Conservation (phyloP, 2,888 invertebrate species). For the Unio pictorum region DNA sequence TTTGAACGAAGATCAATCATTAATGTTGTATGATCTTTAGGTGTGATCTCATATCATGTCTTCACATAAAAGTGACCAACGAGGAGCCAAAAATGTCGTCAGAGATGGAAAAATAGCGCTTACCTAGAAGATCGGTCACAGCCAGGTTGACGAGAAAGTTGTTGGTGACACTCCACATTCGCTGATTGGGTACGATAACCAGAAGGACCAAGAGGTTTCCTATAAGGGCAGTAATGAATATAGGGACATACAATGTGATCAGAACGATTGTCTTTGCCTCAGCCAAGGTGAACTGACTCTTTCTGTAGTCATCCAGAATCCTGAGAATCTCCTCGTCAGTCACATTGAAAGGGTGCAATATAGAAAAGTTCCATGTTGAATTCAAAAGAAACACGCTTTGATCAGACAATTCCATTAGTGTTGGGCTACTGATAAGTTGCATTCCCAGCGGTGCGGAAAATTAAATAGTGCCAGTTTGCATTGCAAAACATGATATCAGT, state of each 20-base stretch:
- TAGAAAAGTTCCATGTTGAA: conserved; percentile 3
- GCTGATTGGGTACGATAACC: conserved; percentile 52
- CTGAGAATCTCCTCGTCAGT: conserved; percentile 7
- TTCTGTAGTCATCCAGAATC: conserved; percentile 35
- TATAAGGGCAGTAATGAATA: conserved; percentile 53
- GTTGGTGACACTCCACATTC: conserved; percentile 61
- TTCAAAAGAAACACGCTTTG: not conserved
- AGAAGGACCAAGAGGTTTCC: conserved; percentile 58
- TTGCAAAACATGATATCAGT: too few relatives aligned
- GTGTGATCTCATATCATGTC: too few relatives aligned
- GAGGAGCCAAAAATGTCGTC: too few relatives aligned
- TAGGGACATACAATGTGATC: conserved; percentile 49
- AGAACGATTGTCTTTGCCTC: conserved; percentile 50
- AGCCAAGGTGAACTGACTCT: conserved; percentile 39
- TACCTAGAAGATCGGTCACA: conserved; percentile 59
- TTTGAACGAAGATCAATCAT: too few relatives aligned
- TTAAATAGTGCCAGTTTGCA: too few relatives aligned
- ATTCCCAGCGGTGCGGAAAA: too few relatives aligned
- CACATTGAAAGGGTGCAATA: not conserved
- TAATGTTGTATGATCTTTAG: too few relatives aligned
- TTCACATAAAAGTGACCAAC: too few relatives aligned
- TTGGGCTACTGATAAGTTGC: too few relatives aligned
- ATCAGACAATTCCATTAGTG: too few relatives aligned
- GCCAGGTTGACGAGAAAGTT: conserved; percentile 63
- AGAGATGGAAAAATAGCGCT: conserved; percentile 15